These are phyloP conservation scores for Sus cebifrons DNA, from an alignment of 2,797 vertebrate species.

Conservation along the genomic window DNA sequence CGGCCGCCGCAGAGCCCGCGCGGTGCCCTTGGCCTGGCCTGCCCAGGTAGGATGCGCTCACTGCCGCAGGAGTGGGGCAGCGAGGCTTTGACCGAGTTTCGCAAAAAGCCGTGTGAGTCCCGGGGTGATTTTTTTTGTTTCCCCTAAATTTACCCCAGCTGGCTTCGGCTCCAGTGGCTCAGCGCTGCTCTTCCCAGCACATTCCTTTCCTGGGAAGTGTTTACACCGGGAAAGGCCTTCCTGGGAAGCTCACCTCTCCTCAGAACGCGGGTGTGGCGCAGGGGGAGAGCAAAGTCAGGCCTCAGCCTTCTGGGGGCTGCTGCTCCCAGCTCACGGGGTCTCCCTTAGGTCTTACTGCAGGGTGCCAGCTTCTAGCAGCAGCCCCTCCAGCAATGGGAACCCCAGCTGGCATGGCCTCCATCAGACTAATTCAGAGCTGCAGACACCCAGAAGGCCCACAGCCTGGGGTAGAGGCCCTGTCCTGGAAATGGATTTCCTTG, in stretches of 20 bases:
- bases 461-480: background rate
- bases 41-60: slow-evolving; percentile 64
- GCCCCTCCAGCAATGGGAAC: background rate
- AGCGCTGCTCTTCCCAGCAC: slow-evolving; percentile 48
- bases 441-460: background rate
- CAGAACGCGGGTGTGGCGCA: background rate
- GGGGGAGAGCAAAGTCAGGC: background rate
- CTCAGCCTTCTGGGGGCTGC: background rate
- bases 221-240: slow-evolving; percentile 58
- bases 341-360: background rate
- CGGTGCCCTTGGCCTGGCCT: background rate
- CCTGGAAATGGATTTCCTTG: background rate
- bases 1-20: background rate
- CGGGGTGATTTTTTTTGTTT: slow-evolving; percentile 40
- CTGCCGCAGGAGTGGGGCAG: background rate
- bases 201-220: slow-evolving; percentile 74
- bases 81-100: slow-evolving; percentile 11
- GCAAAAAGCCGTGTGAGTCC: slow-evolving; percentile 57
- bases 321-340: slow-evolving; percentile 9
- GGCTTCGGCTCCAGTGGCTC: slow-evolving; percentile 37
- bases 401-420: background rate
- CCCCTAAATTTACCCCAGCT: slow-evolving; percentile 64
- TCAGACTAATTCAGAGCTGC: background rate
- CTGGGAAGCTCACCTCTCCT: slow-evolving; percentile 65
- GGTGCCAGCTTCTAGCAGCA: background rate